Percentiles rank a stretch among this genome's conserved stretches.
phyloP scores from a whole-genome alignment of 2,113 vertebrate species.

The Calidris pugnax region DNA sequence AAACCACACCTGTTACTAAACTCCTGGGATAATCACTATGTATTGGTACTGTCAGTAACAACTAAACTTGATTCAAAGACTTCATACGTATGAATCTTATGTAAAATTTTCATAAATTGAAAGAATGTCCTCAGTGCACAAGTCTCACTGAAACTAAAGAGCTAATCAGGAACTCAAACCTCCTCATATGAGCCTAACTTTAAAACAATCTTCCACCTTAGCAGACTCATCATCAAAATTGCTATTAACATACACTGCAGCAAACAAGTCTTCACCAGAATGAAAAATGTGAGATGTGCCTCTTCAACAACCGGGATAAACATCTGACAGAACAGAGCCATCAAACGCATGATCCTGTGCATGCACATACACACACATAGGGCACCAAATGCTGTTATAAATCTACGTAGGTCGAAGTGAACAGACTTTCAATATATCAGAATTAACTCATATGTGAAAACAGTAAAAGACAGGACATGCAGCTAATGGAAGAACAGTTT shows the following conservation, averaged over 20 bases:
- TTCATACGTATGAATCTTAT: neutral
- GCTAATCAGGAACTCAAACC: neutral
- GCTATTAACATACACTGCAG: neutral
- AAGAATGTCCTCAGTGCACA: neutral
- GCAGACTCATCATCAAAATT: neutral
- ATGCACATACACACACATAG: accelerated
- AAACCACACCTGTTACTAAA: neutral
- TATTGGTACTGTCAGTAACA: neutral
- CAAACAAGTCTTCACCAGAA: neutral
- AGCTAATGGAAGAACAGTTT: neutral
- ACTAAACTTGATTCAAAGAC: neutral
- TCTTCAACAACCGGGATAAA: neutral
- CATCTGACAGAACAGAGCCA: neutral
- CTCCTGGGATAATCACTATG: neutral
- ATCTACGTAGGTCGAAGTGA: neutral
- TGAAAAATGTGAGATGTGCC: neutral
- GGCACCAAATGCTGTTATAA: neutral
- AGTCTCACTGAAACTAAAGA: neutral
- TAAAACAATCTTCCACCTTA: neutral
- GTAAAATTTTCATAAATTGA: neutral
- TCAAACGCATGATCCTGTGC: neutral
- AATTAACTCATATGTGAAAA: neutral
- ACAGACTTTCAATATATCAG: neutral
- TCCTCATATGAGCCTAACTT: neutral
- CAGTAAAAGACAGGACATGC: neutral